Evolutionary conservation across 2,113 vertebrate genomes (phyloP).

Genomic region (Furnarius figulus): DNA sequence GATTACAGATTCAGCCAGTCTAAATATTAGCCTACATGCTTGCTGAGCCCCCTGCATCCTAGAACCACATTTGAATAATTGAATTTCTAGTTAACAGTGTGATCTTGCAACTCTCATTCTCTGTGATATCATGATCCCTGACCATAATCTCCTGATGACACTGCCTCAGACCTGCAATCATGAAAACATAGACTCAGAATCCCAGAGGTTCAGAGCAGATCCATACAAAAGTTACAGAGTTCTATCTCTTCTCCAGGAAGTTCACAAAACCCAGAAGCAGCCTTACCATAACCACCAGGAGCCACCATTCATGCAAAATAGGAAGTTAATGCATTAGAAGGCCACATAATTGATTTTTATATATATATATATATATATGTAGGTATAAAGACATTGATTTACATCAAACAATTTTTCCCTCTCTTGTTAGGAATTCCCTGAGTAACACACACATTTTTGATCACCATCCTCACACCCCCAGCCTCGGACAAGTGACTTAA

Average conservation of each 20-base stretch:
- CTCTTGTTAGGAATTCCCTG: not conserved
- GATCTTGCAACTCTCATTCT: not conserved
- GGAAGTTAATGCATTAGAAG: slow-evolving; percentile 46
- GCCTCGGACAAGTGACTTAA: not conserved
- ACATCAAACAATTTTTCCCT: not conserved
- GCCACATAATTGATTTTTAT: slow-evolving; percentile 6
- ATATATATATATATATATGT: not conserved
- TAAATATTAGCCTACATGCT: slow-evolving; percentile 36
- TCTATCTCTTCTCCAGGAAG: not conserved
- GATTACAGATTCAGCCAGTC: slow-evolving; percentile 21
- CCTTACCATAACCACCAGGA: not conserved
- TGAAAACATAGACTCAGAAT: not conserved
- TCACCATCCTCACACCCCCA: not conserved
- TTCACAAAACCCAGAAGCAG: not conserved
- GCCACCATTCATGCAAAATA: slow-evolving; percentile 11
- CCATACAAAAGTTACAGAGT: not conserved
- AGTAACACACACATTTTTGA: not conserved
- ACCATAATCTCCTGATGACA: not conserved
- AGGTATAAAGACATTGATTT: not conserved
- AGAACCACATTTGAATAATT: slow-evolving; percentile 2
- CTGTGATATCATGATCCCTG: not conserved
- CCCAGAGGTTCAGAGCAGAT: not conserved
- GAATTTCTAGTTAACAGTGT: slow-evolving; percentile 8
- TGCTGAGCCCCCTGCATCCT: slow-evolving; percentile 22
- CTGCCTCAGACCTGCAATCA: not conserved